phyloP scores from a whole-genome alignment of 2,113 vertebrate species.

The Austrofundulus limnaeus region DNA sequence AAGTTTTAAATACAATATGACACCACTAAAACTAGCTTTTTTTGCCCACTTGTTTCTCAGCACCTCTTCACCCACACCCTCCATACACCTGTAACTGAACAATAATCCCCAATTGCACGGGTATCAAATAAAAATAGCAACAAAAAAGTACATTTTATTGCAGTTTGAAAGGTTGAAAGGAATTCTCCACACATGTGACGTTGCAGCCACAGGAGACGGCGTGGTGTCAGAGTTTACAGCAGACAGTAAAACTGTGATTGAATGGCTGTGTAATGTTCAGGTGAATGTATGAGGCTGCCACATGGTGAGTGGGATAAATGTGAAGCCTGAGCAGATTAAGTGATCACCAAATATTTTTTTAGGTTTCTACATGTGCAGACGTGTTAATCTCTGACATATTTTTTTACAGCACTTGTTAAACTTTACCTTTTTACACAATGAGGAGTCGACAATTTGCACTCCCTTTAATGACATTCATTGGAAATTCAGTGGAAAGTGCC shows the following conservation, averaged over 20 bases:
- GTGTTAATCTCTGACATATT: background rate
- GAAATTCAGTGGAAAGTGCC: background rate
- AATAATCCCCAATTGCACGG: slow-evolving; percentile 13
- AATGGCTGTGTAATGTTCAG: slow-evolving; percentile 34
- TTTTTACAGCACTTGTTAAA: background rate
- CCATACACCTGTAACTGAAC: background rate
- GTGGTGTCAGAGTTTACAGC: slow-evolving; percentile 29
- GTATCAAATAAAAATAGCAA: slow-evolving; percentile 41
- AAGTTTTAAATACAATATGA: background rate
- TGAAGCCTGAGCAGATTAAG: slow-evolving; percentile 16
- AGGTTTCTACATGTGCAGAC: background rate
- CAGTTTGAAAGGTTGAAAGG: slow-evolving; percentile 16
- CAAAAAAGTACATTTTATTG: slow-evolving; percentile 28
- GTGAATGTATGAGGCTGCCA: slow-evolving; percentile 30
- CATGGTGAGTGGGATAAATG: slow-evolving; percentile 25
- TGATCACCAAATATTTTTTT: background rate
- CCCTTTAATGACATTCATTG: slow-evolving; percentile 1
- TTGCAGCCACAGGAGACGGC: slow-evolving; percentile 22
- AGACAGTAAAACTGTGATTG: slow-evolving; percentile 45
- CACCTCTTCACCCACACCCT: background rate
- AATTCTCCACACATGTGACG: slow-evolving; percentile 21
- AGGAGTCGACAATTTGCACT: background rate
- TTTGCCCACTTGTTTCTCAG: background rate
- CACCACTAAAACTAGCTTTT: background rate
- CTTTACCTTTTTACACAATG: background rate